phyloP scores from a whole-genome alignment of 2,113 vertebrate species.

The Amblyornis subalaris region DNA sequence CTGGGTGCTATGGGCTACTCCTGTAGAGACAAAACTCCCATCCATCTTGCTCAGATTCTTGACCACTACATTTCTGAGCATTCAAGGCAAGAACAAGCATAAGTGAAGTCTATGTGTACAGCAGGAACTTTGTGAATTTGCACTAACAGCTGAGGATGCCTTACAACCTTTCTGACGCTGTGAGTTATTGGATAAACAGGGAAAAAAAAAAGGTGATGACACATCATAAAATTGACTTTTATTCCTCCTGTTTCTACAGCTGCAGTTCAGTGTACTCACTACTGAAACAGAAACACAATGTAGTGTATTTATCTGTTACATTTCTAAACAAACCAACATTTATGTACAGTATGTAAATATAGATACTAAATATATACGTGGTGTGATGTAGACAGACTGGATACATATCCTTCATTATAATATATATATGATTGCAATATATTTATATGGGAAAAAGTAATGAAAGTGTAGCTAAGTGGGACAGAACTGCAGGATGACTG shows the following conservation, averaged over 20 bases:
- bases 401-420: not conserved
- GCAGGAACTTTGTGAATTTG: not conserved
- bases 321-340: not conserved
- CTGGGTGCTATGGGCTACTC: not conserved
- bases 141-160: not conserved
- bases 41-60: not conserved
- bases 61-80: not conserved
- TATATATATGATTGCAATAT: not conserved
- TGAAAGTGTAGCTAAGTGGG: not conserved
- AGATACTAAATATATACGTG: not conserved
- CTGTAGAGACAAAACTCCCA: not conserved
- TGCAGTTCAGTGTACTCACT: not conserved
- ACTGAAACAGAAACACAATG: not conserved
- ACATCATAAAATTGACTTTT: not conserved
- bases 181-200: slow-evolving; percentile 5
- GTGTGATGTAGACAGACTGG: not conserved
- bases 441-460: not conserved
- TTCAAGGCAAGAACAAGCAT: not conserved
- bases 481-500: not conserved
- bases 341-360: not conserved
- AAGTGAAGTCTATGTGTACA: not conserved
- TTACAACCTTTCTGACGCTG: not conserved
- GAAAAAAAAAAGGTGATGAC: slow-evolving; percentile 1
- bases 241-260: slow-evolving; percentile 18
- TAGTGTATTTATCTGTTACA: not conserved